Base-by-base conservation (phyloP, 1,140 invertebrate species). In the Rhagoletis zephyria region DNA sequence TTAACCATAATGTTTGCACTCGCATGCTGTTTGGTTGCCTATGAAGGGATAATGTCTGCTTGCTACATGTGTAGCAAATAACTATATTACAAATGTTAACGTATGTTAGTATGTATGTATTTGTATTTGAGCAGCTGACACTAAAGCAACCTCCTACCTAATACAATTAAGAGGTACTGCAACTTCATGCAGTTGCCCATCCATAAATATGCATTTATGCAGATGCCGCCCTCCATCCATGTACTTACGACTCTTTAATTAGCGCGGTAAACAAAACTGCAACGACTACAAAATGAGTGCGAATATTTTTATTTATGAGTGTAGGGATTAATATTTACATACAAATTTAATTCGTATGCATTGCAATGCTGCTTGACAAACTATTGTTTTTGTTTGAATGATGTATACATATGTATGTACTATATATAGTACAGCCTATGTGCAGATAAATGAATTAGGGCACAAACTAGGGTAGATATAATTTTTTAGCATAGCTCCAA, bases 151-250 rank as follows among this genome's bases (percentile, higher is more conserved):
- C 3, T 67, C n/a, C 64, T 67, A 67, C 63, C 30, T 64, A n/a
- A 10, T 12, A 60, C 59, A 60, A 12, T 12, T 60, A 10, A 14
- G 1, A 16, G 4, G 9, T 30, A 30, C 30, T 30, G 30, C 30
- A 30, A 30, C 30, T 63, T 1, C 12, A 7, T 63, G 12, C 61
- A 63, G 1, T 14, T 63, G 51, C n/a, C 2, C n/a, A 63, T 19
- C 74, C 45, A 81, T 81, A 45, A 45, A 81, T 81, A 81, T 81
- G 74, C n/a, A 81, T 81, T 81, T 81, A 81, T 81, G 74, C 74
- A 81, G n/a, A 81, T 81, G 74, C 16, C 74, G 48, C 74, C 48
- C 74, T 10, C 48, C 48, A 9, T 12, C 9, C n/a, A 19, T 9
- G 48, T 81, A 81, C 74, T 81, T 81, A 81, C n/a, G 48, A 81